Evolutionary conservation across 2,797 vertebrate genomes (phyloP).

Genomic region (Poliocrania exsul): DNA sequence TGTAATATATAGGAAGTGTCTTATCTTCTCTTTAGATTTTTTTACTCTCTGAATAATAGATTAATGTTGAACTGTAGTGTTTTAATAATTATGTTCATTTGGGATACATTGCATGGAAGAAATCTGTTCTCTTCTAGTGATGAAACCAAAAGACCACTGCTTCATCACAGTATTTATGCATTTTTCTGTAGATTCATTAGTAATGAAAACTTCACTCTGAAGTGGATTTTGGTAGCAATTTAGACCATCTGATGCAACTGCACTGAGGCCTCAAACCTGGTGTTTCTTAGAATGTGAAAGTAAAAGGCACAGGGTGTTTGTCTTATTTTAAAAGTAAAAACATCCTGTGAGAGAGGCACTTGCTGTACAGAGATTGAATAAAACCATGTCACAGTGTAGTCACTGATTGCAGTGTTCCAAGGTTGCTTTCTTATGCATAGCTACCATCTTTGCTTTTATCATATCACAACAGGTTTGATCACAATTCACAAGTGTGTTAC

Average conservation of each 20-base stretch:
- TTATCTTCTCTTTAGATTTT: background rate
- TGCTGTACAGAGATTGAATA: background rate
- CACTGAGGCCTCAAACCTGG: background rate
- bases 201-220: background rate
- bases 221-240: background rate
- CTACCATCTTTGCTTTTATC: background rate
- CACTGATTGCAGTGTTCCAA: conserved; percentile 29
- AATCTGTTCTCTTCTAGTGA: background rate
- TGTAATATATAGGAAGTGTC: background rate
- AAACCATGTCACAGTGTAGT: background rate
- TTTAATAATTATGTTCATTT: background rate
- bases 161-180: background rate
- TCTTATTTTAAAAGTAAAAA: background rate
- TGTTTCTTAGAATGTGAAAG: background rate
- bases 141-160: background rate
- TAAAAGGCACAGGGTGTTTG: background rate
- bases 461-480: background rate
- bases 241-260: background rate
- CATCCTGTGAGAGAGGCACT: background rate
- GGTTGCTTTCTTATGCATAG: background rate
- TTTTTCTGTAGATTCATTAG: background rate
- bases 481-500: background rate
- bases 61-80: background rate
- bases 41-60: background rate
- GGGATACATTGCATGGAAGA: background rate